Evolutionary conservation across 2,888 invertebrate species (phyloP).

Genomic region (Automeris io): DNA sequence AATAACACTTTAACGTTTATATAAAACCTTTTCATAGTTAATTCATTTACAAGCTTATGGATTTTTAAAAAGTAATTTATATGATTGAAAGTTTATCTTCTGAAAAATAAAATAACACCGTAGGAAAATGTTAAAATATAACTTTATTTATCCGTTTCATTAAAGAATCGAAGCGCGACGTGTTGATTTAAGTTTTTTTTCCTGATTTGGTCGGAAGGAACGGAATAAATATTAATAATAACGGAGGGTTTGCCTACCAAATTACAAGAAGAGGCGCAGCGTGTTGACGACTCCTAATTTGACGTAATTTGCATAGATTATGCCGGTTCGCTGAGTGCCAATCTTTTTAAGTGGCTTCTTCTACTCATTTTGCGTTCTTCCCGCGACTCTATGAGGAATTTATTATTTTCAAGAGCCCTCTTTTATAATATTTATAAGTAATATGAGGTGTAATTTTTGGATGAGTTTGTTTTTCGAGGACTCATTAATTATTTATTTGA

Average conservation of each 20-base stretch:
- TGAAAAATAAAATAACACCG: neutral
- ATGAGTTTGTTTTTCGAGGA: constrained; percentile 26
- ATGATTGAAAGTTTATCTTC: too few relatives aligned
- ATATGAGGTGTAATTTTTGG: constrained; percentile 27
- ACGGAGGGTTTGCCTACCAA: constrained; percentile 71
- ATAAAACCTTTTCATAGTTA: too few relatives aligned
- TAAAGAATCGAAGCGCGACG: constrained; percentile 50
- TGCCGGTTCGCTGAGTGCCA: constrained; percentile 75
- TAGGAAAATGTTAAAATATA: constrained; percentile 16
- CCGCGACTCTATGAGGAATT: constrained; percentile 60
- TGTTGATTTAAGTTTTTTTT: constrained; percentile 50
- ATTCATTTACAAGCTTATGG: too few relatives aligned
- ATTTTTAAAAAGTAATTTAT: too few relatives aligned
- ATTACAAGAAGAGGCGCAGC: constrained; percentile 60
- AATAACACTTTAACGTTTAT: too few relatives aligned
- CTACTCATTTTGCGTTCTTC: constrained; percentile 68
- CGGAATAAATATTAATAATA: constrained; percentile 77
- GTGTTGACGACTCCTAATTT: constrained; percentile 76
- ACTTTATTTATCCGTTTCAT: constrained; percentile 61
- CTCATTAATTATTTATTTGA: too few relatives aligned
- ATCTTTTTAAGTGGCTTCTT: constrained; percentile 76
- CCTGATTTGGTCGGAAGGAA: constrained; percentile 54
- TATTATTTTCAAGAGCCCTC: constrained; percentile 57
- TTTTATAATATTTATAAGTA: constrained; percentile 31
- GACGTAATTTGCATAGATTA: constrained; percentile 77